Evolutionary conservation across 1,140 invertebrate species (phyloP).

Genomic region (Drusus annulatus): DNA sequence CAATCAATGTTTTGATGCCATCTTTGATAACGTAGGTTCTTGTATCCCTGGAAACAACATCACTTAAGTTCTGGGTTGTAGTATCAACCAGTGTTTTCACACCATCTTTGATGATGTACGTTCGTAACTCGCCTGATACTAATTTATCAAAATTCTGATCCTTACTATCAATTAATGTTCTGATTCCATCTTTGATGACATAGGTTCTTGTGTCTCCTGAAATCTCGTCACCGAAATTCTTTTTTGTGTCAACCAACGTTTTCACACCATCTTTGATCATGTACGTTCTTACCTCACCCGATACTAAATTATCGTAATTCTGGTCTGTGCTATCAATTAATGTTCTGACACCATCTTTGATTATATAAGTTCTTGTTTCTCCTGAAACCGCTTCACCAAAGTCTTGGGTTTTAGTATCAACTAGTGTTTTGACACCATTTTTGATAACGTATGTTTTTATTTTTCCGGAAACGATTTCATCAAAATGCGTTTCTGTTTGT

Average conservation of each 20-base stretch:
- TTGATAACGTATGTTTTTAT: constrained; percentile 27
- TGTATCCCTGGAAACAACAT: not conserved
- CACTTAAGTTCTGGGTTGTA: constrained; percentile 28
- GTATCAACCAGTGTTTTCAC: constrained; percentile 45
- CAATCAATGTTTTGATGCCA: constrained; percentile 51
- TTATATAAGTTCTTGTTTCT: constrained; percentile 36
- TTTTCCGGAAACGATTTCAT: not conserved
- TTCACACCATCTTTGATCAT: constrained; percentile 45
- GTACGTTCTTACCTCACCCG: constrained; percentile 5
- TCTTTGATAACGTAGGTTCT: constrained; percentile 52
- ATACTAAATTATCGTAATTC: constrained; percentile 9
- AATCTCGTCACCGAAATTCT: not conserved
- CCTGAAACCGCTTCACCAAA: not conserved
- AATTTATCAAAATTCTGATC: not conserved
- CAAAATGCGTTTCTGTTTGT: not conserved
- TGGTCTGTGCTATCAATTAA: not conserved
- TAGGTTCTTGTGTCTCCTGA: constrained; percentile 17
- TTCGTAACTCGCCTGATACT: constrained; percentile 8
- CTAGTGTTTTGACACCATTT: constrained; percentile 43
- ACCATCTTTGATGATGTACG: constrained; percentile 31
- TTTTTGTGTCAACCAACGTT: constrained; percentile 26
- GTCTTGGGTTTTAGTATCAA: constrained; percentile 32
- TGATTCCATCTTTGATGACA: constrained; percentile 47
- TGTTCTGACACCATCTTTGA: constrained; percentile 47
- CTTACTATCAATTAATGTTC: constrained; percentile 4